Conservation (phyloP, 2,797 vertebrate genomes). For the Aplochiton taeniatus region DNA sequence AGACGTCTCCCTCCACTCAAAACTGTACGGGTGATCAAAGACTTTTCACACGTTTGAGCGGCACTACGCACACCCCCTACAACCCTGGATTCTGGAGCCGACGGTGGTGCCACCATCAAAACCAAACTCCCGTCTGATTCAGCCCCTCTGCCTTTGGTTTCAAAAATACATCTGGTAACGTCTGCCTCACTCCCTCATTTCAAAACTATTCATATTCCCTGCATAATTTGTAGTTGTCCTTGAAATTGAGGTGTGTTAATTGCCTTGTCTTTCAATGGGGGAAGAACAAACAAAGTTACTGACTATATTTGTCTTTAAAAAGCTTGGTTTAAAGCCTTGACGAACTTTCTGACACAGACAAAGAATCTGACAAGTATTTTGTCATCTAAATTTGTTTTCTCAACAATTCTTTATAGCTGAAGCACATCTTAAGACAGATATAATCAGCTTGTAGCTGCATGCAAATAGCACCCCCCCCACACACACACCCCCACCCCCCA, state of each 20-base stretch:
- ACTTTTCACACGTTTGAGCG: slow-evolving; percentile 34
- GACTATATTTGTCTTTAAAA: slow-evolving; percentile 21
- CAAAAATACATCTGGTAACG: slow-evolving; percentile 33
- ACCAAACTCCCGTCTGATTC: slow-evolving; percentile 42
- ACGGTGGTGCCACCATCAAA: slow-evolving; percentile 49
- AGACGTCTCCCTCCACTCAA: slow-evolving; percentile 42
- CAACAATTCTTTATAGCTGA: slow-evolving; percentile 6
- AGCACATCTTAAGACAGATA: slow-evolving; percentile 4
- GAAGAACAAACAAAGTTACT: slow-evolving; percentile 23
- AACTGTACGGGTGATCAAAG: slow-evolving; percentile 55
- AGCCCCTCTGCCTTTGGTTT: slow-evolving; percentile 20
- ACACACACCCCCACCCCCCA: too few species aligned
- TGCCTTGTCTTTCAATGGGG: slow-evolving; percentile 23
- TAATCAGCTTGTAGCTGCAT: slow-evolving; percentile 6
- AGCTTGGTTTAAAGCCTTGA: slow-evolving; percentile 21
- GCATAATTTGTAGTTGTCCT: slow-evolving; percentile 24
- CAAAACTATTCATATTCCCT: slow-evolving; percentile 37
- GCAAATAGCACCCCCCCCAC: too few species aligned
- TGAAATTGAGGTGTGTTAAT: slow-evolving; percentile 17
- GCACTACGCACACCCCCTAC: slow-evolving; percentile 41
- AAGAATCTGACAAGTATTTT: slow-evolving; percentile 3
- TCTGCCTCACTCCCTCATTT: slow-evolving; percentile 11
- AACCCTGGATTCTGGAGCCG: slow-evolving; percentile 33
- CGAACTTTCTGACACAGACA: not conserved
- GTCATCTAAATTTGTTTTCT: slow-evolving; percentile 23